Base-by-base conservation (phyloP, 2,113 vertebrate genomes). In the Solenodon paradoxus region DNA sequence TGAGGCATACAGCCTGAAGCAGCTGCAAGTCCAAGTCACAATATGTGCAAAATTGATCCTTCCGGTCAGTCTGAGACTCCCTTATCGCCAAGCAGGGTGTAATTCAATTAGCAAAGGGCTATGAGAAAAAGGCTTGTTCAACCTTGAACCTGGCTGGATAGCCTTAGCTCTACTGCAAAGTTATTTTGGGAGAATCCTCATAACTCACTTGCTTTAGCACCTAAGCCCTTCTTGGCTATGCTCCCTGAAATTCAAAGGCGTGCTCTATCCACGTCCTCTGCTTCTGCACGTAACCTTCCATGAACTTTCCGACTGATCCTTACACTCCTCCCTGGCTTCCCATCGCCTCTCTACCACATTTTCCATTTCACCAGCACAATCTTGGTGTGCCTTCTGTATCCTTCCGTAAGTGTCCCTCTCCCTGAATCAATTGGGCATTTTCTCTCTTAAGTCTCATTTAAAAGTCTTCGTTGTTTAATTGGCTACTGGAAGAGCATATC, bases 71-170 rank as follows among this genome's bases (percentile, higher is more conserved):
- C 16, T 74, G 63, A 78, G 38, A 57, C 40, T 83, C 24, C 35
- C 11, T 75, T 81, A 26, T 32, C 96, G 80, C 64, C 90, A 88
- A 93, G 40, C 83, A 94, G 35, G 15, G 42, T 77, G 88, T 90
- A 80, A 96, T 95, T 94, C 57, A 79, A 66, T 96, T 94, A 92
- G 35, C 32, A 22, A 71, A 87, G 40, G 32, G 42, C 77, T 83
- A 15, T 55, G 53, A 22, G 24, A 45, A 74, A 92, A 93, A 35
- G n/a, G 19, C 19, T 79, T 69, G 40, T 20, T 24, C 24, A 93
- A 30, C n/a, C 69, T 80, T 90, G 63, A 95, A 40, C 55, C 85
- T 86, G 40, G 22, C 32, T 80, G 61, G 53, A 68, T 71, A 81
- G 77, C 75, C 69, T 96, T 68, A 82, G 61, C n/a, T 75, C 28